A percentile compares a stretch with the other conserved stretches of the same genome.
These are phyloP conservation scores for Zoanthus sociatus DNA, from an alignment of 92 coral and sea anemone species.

Conservation along the genomic window DNA sequence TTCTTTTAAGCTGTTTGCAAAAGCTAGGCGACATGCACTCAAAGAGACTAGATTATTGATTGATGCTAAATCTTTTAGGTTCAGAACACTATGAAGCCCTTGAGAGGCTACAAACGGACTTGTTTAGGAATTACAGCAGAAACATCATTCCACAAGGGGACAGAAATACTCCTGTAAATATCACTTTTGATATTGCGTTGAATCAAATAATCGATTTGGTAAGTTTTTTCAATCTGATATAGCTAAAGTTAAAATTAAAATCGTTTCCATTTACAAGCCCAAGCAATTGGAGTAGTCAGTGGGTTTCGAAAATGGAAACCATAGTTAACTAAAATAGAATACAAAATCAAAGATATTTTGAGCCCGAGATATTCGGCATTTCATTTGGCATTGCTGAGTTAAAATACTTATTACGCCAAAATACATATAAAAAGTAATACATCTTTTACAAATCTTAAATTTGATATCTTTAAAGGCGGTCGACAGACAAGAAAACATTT, in stretches of 20 bases:
- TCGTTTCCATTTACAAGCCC: background rate
- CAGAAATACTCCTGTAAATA: slow-evolving; percentile 71
- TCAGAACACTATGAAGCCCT: slow-evolving; percentile 67
- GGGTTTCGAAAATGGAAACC: background rate
- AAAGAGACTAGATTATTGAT: slow-evolving; percentile 30
- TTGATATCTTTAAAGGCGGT: background rate
- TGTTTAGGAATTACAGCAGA: slow-evolving; percentile 82
- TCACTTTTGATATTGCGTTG: slow-evolving; percentile 82
- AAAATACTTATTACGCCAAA: background rate
- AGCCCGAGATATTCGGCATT: background rate
- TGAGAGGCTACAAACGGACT: slow-evolving; percentile 63
- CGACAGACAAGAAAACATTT: background rate
- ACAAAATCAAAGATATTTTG: background rate
- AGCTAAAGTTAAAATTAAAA: background rate
- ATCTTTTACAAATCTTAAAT: background rate
- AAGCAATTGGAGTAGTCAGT: background rate
- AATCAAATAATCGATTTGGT: slow-evolving; percentile 94
- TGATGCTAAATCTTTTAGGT: slow-evolving; percentile 36
- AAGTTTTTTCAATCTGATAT: slow-evolving; percentile 32
- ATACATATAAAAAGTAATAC: no score
- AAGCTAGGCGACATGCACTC: background rate
- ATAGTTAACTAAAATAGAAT: background rate
- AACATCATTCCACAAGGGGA: slow-evolving; percentile 83
- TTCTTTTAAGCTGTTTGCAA: slow-evolving; percentile 45
- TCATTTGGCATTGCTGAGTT: background rate